A percentile compares a stretch with the other conserved stretches of the same genome.
Conservation (phyloP, 2,888 invertebrate genomes). For the Diadromus collaris region DNA sequence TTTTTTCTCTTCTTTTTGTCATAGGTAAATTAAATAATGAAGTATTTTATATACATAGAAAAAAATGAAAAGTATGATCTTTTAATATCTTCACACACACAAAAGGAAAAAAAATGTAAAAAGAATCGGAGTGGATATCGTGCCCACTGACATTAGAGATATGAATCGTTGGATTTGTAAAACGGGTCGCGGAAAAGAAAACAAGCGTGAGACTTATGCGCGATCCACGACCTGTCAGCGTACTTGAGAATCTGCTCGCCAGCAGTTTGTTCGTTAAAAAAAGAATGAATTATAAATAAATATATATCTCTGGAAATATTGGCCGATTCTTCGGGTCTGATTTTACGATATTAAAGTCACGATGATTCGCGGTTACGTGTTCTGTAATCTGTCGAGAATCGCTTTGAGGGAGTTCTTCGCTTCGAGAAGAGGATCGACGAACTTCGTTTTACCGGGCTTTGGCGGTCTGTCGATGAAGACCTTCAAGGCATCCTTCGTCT, state of each 20-base stretch:
- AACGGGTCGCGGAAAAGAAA: not conserved
- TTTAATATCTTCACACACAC: slow-evolving; percentile 42
- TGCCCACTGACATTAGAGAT: slow-evolving; percentile 36
- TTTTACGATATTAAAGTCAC: slow-evolving; percentile 18
- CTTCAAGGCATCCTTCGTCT: slow-evolving; percentile 81
- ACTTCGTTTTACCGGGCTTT: slow-evolving; percentile 68
- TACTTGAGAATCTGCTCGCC: slow-evolving; percentile 36
- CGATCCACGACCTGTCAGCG: slow-evolving; percentile 20
- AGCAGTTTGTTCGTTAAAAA: slow-evolving; percentile 34
- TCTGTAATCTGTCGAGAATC: slow-evolving; percentile 69
- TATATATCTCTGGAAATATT: slow-evolving; percentile 61
- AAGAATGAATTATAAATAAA: slow-evolving; percentile 57
- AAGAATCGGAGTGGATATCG: slow-evolving; percentile 8
- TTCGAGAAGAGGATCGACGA: slow-evolving; percentile 73
- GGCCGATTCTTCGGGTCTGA: slow-evolving; percentile 45
- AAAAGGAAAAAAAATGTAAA: slow-evolving; percentile 2
- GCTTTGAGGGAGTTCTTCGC: slow-evolving; percentile 74
- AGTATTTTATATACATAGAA: slow-evolving; percentile 56
- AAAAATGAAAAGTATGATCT: slow-evolving; percentile 41
- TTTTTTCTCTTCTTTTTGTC: slow-evolving; percentile 17
- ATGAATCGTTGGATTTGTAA: slow-evolving; percentile 37
- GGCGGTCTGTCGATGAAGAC: slow-evolving; percentile 81
- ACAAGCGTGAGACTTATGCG: slow-evolving; percentile 17
- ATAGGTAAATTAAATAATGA: slow-evolving; percentile 47
- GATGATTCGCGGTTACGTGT: slow-evolving; percentile 65